Evolutionary conservation across 1,140 invertebrate species (phyloP), one percentile per base, ranked within the genome.

Genomic region (Drosophila punjabiensis): DNA sequence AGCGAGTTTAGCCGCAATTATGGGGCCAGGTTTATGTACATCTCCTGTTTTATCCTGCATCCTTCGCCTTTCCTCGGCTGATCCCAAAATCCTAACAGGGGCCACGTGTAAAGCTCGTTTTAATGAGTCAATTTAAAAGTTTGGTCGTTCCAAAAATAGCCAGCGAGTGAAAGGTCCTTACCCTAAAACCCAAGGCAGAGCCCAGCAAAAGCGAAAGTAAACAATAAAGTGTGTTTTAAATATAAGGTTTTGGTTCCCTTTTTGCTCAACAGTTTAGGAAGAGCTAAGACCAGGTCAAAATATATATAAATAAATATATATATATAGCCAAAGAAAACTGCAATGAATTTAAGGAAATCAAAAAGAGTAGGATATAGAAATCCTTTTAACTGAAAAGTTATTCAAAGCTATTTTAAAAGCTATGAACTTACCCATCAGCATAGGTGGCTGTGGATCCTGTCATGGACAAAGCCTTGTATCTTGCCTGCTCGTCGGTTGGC

Each of bases 401-500:
- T 8, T n/a, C n/a, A n/a, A n/a, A n/a, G n/a, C n/a, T n/a, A n/a
- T n/a, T n/a, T n/a, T n/a, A n/a, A n/a, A n/a, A n/a, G n/a, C n/a
- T n/a, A n/a, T n/a, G n/a, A n/a, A n/a, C n/a, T n/a, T n/a, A n/a
- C 90, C 91, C 90, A 58, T 92, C 91, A 33, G 64, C 73, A 37
- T 86, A 91, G 32, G 75, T 77, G 16, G 78, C 47, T 24, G 69
- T 60, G 43, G 73, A 48, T 56, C 79, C 93, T 4, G 94, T 94
- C 90, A 95, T 93, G 39, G 95, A 95, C 58, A 97, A 94, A 8
- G 97, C 97, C 67, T 97, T 97, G 92, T 98, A 98, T 59, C 96
- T 94, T 4, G 96, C 96, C 85, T 97, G 96, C 80, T 97, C 96
- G 53, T 97, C 96, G 1, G 97, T 98, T 1, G 98, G 97, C 63